Conservation (phyloP, 2,888 invertebrate genomes). For the Ophioninae sp. region DNA sequence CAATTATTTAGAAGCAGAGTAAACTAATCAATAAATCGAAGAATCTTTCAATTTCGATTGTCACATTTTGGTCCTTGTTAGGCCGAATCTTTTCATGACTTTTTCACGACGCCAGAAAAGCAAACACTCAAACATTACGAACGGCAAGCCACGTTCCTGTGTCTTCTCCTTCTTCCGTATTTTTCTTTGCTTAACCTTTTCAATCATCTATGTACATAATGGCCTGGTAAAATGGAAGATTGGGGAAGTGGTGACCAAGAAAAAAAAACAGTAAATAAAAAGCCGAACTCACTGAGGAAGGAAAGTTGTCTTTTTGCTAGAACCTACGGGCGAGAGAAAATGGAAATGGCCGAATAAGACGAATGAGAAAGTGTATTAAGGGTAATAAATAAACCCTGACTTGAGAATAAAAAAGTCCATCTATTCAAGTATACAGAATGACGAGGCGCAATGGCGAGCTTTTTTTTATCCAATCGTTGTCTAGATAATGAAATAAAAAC, state of each 20-base stretch:
- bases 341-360: not conserved
- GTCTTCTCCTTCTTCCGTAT: not conserved
- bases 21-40: not conserved
- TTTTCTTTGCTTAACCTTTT: slow-evolving; percentile 7
- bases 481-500: not conserved
- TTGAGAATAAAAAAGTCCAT: not conserved
- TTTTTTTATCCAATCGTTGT: no score
- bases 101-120: slow-evolving; percentile 19
- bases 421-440: not conserved
- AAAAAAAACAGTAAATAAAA: not conserved
- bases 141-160: slow-evolving; percentile 5
- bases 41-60: slow-evolving; percentile 5
- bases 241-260: slow-evolving; percentile 13
- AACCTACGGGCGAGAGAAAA: not conserved
- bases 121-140: slow-evolving; percentile 26
- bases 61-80: not conserved
- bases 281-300: not conserved
- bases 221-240: slow-evolving; percentile 1
- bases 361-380: not conserved
- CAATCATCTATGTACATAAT: not conserved
- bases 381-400: not conserved
- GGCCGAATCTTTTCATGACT: not conserved
- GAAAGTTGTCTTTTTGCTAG: not conserved
- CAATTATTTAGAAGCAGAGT: not conserved
- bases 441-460: no score